Percentiles rank a stretch among this genome's conserved stretches.
These are phyloP conservation scores for Drosophila colorata DNA, from an alignment of 2,888 invertebrate genomes.

Conservation along the genomic window DNA sequence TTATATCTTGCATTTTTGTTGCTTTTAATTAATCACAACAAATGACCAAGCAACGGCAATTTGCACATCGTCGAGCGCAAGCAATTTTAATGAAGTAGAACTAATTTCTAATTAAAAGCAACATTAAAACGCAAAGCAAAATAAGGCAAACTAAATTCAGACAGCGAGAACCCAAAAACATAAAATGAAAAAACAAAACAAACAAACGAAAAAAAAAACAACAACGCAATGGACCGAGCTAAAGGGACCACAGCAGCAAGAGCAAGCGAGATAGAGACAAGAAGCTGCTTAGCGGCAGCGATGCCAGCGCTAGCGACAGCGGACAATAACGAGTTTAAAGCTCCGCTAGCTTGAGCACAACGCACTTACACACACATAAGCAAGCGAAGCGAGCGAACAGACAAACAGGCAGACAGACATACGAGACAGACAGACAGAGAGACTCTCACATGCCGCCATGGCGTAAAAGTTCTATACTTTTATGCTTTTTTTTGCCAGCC, in stretches of 20 bases:
- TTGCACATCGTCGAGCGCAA: constrained; percentile 53
- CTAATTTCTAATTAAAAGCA: constrained; percentile 70
- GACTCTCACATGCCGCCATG: constrained; percentile 45
- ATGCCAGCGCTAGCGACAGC: constrained; percentile 15
- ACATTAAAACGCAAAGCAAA: constrained; percentile 51
- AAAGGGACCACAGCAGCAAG: constrained; percentile 11
- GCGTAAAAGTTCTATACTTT: constrained; percentile 67
- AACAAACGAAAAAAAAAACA: constrained; percentile 14
- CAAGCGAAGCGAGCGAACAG: constrained; percentile 18
- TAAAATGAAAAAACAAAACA: constrained; percentile 10
- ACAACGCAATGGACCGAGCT: constrained; percentile 30
- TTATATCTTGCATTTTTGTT: constrained; percentile 11
- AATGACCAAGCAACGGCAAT: constrained; percentile 42
- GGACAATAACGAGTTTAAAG: constrained; percentile 75
- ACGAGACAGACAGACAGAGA: constrained; percentile 7
- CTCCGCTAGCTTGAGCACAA: constrained; percentile 62
- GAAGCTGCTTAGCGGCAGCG: constrained; percentile 57
- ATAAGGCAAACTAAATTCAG: constrained; percentile 41
- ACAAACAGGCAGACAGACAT: constrained; percentile 7
- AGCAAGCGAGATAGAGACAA: constrained; percentile 24
- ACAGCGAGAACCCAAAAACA: constrained; percentile 2
- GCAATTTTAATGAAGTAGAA: constrained; percentile 67
- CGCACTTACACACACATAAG: constrained; percentile 32
- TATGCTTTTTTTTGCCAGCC: constrained; percentile 62
- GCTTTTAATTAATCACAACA: constrained; percentile 55